phyloP scores from a whole-genome alignment of 2,797 vertebrate species.

The Sebastes trivittatus region DNA sequence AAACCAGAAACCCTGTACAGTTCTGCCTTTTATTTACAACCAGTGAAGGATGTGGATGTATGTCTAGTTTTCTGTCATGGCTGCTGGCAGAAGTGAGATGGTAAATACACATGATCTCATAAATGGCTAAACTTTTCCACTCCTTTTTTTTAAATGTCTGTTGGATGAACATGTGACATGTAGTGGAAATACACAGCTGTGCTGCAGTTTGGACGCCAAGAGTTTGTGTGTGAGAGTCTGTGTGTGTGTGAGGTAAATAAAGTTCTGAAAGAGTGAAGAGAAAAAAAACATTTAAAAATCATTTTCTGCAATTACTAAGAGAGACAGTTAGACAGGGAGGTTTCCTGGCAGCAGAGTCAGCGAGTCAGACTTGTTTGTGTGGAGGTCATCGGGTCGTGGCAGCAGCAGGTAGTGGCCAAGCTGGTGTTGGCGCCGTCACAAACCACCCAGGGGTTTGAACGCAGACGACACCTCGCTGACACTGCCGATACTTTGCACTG shows the following conservation, averaged over 20 bases:
- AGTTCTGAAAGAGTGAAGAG: background rate
- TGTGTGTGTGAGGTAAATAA: background rate
- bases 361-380: conserved; percentile 25
- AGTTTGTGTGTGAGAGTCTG: background rate
- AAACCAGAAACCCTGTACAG: background rate
- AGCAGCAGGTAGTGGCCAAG: conserved; percentile 2
- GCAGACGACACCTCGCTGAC: background rate
- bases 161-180: background rate
- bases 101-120: conserved; percentile 8
- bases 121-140: background rate
- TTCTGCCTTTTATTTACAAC: background rate
- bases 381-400: background rate
- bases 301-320: background rate
- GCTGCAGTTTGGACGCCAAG: background rate
- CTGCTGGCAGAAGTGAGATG: background rate
- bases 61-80: background rate
- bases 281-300: background rate
- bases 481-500: background rate
- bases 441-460: conserved; percentile 3
- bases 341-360: conserved; percentile 55
- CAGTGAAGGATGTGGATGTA: background rate
- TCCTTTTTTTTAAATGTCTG: background rate
- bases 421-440: background rate
- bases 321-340: background rate
- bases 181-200: conserved; percentile 25